A percentile compares a stretch with the other conserved stretches of the same genome.
Evolutionary conservation across 2,888 invertebrate genomes (phyloP).

Genomic region (Acronicta leporina): DNA sequence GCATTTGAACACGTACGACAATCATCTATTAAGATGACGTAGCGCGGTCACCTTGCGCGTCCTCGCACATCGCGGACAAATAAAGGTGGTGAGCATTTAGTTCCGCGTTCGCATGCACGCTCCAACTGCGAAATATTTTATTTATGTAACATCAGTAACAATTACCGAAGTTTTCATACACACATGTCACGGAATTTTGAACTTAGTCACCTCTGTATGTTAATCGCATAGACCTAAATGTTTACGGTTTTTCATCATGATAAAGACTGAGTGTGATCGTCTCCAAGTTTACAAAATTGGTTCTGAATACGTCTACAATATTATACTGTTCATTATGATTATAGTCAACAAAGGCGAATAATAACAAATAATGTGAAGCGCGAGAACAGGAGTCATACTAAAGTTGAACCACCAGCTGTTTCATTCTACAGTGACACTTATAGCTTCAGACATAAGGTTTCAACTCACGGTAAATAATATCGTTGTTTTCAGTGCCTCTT

Average conservation of each 20-base stretch:
- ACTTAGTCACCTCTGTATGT: slow-evolving; percentile 18
- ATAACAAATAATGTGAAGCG: slow-evolving; percentile 54
- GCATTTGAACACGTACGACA: slow-evolving; percentile 45
- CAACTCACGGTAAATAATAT: slow-evolving; percentile 17
- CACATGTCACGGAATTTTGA: slow-evolving; percentile 13
- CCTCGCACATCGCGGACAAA: slow-evolving; percentile 82
- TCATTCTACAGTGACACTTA: slow-evolving; percentile 29
- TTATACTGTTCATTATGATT: slow-evolving; percentile 46
- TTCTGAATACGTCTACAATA: slow-evolving; percentile 39
- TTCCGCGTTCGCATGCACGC: slow-evolving; percentile 76
- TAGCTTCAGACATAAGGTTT: slow-evolving; percentile 28
- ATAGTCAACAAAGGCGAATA: slow-evolving; percentile 54
- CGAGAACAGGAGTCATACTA: slow-evolving; percentile 31
- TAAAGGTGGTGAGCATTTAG: slow-evolving; percentile 78
- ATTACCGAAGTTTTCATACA: slow-evolving; percentile 8
- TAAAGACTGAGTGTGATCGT: slow-evolving; percentile 47
- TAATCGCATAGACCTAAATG: slow-evolving; percentile 32
- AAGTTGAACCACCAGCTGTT: slow-evolving; percentile 12
- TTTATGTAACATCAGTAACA: slow-evolving; percentile 45
- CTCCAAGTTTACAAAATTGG: slow-evolving; percentile 36
- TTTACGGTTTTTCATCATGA: slow-evolving; percentile 40
- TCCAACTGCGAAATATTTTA: slow-evolving; percentile 59
- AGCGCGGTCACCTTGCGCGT: slow-evolving; percentile 85
- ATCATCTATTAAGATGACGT: slow-evolving; percentile 52
- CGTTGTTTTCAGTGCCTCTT: slow-evolving; percentile 40